phyloP scores from a whole-genome alignment of 2,797 vertebrate species.

The Alosa sapidissima region DNA sequence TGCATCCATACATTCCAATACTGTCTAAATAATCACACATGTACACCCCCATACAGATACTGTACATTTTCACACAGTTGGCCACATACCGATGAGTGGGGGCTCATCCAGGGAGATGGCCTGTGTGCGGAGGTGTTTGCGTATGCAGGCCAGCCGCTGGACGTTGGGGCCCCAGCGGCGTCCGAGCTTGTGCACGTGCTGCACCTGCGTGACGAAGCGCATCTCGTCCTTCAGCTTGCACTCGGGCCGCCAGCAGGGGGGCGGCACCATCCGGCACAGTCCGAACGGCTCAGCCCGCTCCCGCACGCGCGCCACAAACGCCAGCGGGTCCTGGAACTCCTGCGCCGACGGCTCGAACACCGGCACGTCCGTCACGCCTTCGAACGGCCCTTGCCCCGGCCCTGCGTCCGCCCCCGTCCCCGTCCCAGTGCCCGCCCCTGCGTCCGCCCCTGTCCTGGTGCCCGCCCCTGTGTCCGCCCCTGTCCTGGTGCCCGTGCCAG shows the following conservation, averaged over 20 bases:
- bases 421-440: not conserved
- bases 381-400: constrained; percentile 73
- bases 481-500: constrained; percentile 69
- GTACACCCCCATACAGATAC: not conserved
- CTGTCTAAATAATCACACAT: not conserved
- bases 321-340: constrained; percentile 96
- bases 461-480: constrained; percentile 39
- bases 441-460: constrained; percentile 63
- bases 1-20: not conserved
- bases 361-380: constrained; percentile 84
- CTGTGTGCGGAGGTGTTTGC: constrained; percentile 99
- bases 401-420: constrained; percentile 72
- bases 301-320: constrained; percentile 90
- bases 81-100: constrained; percentile 88
- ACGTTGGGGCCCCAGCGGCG: constrained; percentile 98
- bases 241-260: constrained; percentile 94
- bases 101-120: constrained; percentile 99
- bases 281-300: constrained; percentile 89
- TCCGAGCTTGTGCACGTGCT: constrained; percentile 98
- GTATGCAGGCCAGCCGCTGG: constrained; percentile 97
- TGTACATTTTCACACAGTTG: not conserved
- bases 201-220: constrained; percentile 99
- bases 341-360: constrained; percentile 84
- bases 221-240: constrained; percentile 99
- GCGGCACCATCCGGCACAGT: constrained; percentile 92